Evolutionary conservation across 2,888 invertebrate genomes (phyloP).

Genomic region (Noctua fimbriata): DNA sequence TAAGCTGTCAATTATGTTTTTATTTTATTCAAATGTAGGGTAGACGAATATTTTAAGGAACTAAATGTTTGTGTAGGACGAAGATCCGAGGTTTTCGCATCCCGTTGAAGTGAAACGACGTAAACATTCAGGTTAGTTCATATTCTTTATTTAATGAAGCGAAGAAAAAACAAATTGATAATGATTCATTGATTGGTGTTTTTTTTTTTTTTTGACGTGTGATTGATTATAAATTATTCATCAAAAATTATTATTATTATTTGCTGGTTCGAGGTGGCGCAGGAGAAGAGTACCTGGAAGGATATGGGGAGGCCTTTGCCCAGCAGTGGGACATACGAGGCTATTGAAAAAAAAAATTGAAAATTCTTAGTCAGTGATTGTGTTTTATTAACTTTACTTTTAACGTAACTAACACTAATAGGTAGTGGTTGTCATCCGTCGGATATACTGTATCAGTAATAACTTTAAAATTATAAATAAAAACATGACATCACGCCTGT

Average conservation of each 20-base stretch:
- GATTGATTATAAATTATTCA: too few relatives aligned
- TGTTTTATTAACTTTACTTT: too few relatives aligned
- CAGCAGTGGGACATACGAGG: too few relatives aligned
- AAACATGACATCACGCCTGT: neutral
- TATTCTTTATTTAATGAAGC: neutral
- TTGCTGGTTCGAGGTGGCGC: neutral
- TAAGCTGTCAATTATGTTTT: neutral
- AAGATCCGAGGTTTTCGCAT: conserved; percentile 75
- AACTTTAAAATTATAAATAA: neutral
- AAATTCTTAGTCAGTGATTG: too few relatives aligned
- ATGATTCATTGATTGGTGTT: too few relatives aligned
- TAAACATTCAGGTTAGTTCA: conserved; percentile 73
- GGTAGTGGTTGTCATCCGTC: neutral
- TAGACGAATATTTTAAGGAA: conserved; percentile 24
- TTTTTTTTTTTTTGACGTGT: too few relatives aligned
- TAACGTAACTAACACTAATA: too few relatives aligned
- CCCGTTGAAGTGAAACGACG: conserved; percentile 68
- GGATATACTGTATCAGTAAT: neutral
- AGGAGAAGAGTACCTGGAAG: too few relatives aligned
- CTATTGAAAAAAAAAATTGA: too few relatives aligned
- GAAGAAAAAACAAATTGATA: too few relatives aligned
- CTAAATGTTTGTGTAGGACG: conserved; percentile 68
- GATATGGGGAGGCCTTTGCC: too few relatives aligned
- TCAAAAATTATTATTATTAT: too few relatives aligned
- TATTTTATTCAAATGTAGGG: conserved; percentile 31